A percentile compares a stretch with the other conserved stretches of the same genome.
Evolutionary conservation across 2,113 vertebrate genomes (phyloP).

Genomic region (Petrocephalus microphthalmus): DNA sequence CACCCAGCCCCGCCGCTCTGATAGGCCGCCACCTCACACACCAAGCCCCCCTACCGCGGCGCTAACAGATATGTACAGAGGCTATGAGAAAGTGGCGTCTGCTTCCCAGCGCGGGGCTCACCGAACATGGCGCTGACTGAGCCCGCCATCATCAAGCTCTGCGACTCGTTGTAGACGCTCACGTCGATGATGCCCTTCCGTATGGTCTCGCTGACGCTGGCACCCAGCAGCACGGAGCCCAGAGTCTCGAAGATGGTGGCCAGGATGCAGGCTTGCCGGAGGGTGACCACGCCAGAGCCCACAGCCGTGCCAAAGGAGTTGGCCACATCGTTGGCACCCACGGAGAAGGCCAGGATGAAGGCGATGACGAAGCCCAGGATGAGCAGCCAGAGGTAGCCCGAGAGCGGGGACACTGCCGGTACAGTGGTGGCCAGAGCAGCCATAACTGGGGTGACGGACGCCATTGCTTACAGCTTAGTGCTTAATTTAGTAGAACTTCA

Average conservation of each 20-base stretch:
- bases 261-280: conserved; percentile 83
- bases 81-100: background rate
- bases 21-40: background rate
- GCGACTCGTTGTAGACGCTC: conserved; percentile 66
- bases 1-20: too few species aligned
- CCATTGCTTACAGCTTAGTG: conserved; percentile 47
- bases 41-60: background rate
- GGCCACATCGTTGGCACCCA: conserved; percentile 94
- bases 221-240: conserved; percentile 86
- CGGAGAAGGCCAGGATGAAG: conserved; percentile 90
- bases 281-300: conserved; percentile 88
- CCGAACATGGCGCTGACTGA: conserved; percentile 85
- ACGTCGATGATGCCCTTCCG: conserved; percentile 86
- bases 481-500: conserved; percentile 40
- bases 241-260: conserved; percentile 89
- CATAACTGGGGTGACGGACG: conserved; percentile 47
- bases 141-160: conserved; percentile 74
- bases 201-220: conserved; percentile 95
- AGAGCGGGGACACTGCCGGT: background rate
- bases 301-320: conserved; percentile 96
- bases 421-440: conserved; percentile 36
- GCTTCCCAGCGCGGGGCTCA: conserved; percentile 55
- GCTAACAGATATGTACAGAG: background rate
- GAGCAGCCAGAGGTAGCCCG: conserved; percentile 73
- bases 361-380: conserved; percentile 88